Base-by-base conservation (phyloP, 2,113 vertebrate species). In the Chlamydotis undulata region DNA sequence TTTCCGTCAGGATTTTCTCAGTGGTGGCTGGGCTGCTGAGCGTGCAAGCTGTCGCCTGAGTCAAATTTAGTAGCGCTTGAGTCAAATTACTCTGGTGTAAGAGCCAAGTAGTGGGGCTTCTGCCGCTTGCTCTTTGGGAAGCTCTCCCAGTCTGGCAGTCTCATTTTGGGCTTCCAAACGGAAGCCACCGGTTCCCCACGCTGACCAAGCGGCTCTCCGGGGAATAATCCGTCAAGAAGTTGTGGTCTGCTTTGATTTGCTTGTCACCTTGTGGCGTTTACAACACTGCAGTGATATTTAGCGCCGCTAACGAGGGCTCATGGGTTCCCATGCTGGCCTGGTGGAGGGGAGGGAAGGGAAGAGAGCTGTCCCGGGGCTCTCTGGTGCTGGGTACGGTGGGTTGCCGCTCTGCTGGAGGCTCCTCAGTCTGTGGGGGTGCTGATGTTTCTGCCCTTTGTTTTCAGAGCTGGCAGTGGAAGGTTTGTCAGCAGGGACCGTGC, bases 391-490 rank as follows among this genome's bases (percentile, higher is more conserved):
- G 24, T 35, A 8, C 5, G 11, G 16, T 4, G 25, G 24, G 28
- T 24, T 77, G 56, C 65, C 10, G 2, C 70, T 49, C 49, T 80
- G 11, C 47, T 10, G 14, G 33, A 23, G 60, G 4, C 39, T 65
- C 9, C 0, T 29, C 9, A 1, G 55, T 4, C 3, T 10, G 15
- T 9, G 12, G 7, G 33, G 33, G 6, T 56, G 10, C 86, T 93
- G 69, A 67, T 53, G 17, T 68, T 65, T 94, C 41, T 96, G 45
- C 67, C 88, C 81, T 92, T 94, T 82, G 63, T 77, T 93, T 92
- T 69, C 94, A 98, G 98, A 97, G 89, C 55, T 96, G 43, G 35
- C 87, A 19, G 91, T 92, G 79, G 94, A 87, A 31, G 94, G 92
- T 35, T 43, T 94, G 55, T 56, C 69, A 6, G 97, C 96, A 52